Conservation (phyloP, 2,113 vertebrate genomes). For the Catharus fuscescens region DNA sequence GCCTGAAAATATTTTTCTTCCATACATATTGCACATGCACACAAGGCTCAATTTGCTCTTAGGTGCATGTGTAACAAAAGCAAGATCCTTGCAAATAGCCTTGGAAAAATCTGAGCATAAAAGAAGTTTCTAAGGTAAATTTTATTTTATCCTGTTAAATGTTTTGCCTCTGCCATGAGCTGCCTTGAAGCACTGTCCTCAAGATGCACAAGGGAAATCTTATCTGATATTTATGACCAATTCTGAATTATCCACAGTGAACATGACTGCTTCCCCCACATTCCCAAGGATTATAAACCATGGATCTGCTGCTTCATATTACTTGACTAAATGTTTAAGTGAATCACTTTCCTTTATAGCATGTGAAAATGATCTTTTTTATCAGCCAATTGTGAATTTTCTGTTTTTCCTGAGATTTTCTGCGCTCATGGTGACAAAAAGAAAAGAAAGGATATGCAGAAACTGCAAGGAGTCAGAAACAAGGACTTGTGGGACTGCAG, state of each 20-base stretch:
- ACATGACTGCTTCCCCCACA: background rate
- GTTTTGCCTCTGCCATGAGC: background rate
- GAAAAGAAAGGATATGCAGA: background rate
- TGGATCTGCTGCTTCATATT: background rate
- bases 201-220: background rate
- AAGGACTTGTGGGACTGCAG: background rate
- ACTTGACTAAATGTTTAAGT: background rate
- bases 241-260: background rate
- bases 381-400: rapidly evolving
- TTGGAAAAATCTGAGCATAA: background rate
- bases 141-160: background rate
- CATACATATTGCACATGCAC: background rate
- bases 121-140: background rate
- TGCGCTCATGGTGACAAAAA: background rate
- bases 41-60: background rate
- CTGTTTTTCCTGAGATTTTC: background rate
- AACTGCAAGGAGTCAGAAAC: background rate
- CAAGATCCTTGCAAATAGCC: background rate
- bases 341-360: background rate
- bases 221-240: background rate
- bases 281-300: background rate
- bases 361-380: background rate
- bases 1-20: background rate
- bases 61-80: background rate
- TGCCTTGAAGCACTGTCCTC: background rate